Percentiles rank a stretch among this genome's conserved stretches.
These are phyloP conservation scores for Cardiocondyla obscurior DNA, from an alignment of 1,140 invertebrate species.

Conservation along the genomic window DNA sequence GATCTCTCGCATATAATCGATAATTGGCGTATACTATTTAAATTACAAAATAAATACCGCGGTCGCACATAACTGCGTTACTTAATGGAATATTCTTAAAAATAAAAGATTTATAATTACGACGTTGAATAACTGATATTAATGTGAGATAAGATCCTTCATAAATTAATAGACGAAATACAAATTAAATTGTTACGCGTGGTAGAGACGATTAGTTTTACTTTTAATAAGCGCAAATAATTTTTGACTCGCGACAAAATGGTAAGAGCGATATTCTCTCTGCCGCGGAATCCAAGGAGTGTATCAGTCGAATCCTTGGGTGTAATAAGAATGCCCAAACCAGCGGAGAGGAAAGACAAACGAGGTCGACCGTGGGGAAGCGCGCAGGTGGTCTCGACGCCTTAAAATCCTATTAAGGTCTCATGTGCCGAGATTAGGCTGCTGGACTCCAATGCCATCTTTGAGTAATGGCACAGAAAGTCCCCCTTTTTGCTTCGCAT, in stretches of 20 bases:
- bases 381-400: constrained; percentile 82
- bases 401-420: constrained; percentile 84
- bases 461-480: constrained; percentile 81
- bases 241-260: constrained; percentile 8
- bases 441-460: constrained; percentile 80
- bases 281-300: constrained; percentile 38
- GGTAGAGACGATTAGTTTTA: too few relatives aligned
- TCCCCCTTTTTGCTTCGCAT: constrained; percentile 71
- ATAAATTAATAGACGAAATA: too few relatives aligned
- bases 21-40: too few relatives aligned
- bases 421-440: constrained; percentile 84
- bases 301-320: constrained; percentile 55
- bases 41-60: too few relatives aligned
- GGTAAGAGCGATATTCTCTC: constrained; percentile 38
- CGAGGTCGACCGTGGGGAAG: constrained; percentile 75
- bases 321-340: constrained; percentile 71
- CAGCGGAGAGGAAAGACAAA: constrained; percentile 78
- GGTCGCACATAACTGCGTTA: too few relatives aligned
- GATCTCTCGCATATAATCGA: too few relatives aligned
- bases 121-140: too few relatives aligned
- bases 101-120: too few relatives aligned
- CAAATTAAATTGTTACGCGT: background rate
- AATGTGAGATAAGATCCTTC: too few relatives aligned
- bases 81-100: too few relatives aligned
- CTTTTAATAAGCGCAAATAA: background rate